A percentile compares a stretch with the other conserved stretches of the same genome.
Evolutionary conservation across 2,113 vertebrate species (phyloP).

Genomic region (Accipiter virgatus): DNA sequence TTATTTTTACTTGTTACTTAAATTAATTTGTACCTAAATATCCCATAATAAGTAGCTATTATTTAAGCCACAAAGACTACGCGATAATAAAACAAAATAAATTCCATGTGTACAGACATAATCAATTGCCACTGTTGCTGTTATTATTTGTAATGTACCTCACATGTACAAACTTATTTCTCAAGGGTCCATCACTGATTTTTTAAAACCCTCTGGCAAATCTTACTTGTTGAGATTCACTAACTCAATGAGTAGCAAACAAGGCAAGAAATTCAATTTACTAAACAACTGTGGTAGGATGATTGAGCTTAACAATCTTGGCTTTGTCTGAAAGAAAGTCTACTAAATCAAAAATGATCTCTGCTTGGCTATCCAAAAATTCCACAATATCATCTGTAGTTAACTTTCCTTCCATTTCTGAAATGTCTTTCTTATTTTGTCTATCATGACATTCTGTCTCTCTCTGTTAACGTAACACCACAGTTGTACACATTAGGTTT

Average conservation of each 20-base stretch:
- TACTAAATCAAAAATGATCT: background rate
- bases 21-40: background rate
- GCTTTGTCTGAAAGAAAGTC: background rate
- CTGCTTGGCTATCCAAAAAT: background rate
- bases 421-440: background rate
- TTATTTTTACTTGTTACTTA: background rate
- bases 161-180: background rate
- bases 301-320: background rate
- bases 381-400: background rate
- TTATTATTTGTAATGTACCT: background rate
- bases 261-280: constrained; percentile 11
- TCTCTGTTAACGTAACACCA: background rate
- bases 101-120: background rate
- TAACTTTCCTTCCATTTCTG: background rate
- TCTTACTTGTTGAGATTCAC: background rate
- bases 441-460: background rate
- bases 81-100: background rate
- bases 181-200: background rate
- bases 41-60: background rate
- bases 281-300: background rate
- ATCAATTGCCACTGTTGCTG: background rate
- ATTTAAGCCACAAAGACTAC: background rate
- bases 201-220: constrained; percentile 6
- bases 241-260: constrained; percentile 5
- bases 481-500: background rate